A percentile compares a stretch with the other conserved stretches of the same genome.
phyloP scores from a whole-genome alignment of 2,797 vertebrate genomes.

The Gobionotothen gibberifrons region DNA sequence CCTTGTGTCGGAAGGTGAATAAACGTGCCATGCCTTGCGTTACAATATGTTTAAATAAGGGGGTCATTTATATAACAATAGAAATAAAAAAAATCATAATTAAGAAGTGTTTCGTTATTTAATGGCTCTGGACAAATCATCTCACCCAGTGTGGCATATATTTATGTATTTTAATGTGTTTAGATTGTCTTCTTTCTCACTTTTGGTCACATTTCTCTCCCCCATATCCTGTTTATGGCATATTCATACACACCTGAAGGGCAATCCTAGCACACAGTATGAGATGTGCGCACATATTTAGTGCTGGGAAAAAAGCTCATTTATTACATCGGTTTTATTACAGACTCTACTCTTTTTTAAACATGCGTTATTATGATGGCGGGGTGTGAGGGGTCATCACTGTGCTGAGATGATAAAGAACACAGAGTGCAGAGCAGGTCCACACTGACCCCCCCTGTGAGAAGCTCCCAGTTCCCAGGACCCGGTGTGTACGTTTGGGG shows the following conservation, averaged over 20 bases:
- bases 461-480: conserved; percentile 84
- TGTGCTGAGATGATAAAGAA: conserved; percentile 63
- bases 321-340: conserved; percentile 63
- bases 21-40: no score
- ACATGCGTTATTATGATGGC: conserved; percentile 34
- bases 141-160: conserved; percentile 1
- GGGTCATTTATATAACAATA: background rate
- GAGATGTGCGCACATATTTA: conserved; percentile 28
- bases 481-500: conserved; percentile 79
- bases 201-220: conserved; percentile 13
- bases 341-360: conserved; percentile 38
- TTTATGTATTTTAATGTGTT: background rate
- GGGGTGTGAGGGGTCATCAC: conserved; percentile 33
- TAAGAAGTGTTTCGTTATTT: no score
- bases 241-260: conserved; percentile 17
- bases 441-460: conserved; percentile 69
- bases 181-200: conserved; percentile 4
- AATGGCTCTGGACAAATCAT: background rate
- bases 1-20: no score
- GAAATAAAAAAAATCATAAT: no score
- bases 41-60: background rate
- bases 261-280: background rate
- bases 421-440: conserved; percentile 48
- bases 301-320: conserved; percentile 32
- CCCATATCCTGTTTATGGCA: conserved; percentile 11